phyloP scores from a whole-genome alignment of 2,888 invertebrate species.

The Arrhopalites spinosus region DNA sequence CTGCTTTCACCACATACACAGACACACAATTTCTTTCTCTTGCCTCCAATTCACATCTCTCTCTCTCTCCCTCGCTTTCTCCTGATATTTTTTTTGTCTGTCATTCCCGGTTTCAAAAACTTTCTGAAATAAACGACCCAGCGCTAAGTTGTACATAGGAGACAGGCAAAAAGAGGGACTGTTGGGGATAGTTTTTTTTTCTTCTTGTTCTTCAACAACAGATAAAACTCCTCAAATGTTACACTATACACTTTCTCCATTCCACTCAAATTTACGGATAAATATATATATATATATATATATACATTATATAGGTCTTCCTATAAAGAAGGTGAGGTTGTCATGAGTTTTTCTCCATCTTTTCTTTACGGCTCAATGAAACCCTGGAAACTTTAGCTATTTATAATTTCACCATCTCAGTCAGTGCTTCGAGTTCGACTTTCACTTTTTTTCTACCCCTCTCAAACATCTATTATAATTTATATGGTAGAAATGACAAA shows the following conservation, averaged over 20 bases:
- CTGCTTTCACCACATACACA: not conserved
- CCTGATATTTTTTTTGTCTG: not conserved
- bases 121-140: not conserved
- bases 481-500: no score
- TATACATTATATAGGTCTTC: no score
- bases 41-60: not conserved
- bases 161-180: not conserved
- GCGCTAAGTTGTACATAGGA: slow-evolving; percentile 1
- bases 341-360: no score
- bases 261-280: slow-evolving; percentile 11
- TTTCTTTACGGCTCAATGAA: no score
- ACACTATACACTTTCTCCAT: not conserved
- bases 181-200: not conserved
- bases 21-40: not conserved
- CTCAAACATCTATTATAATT: no score
- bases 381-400: no score
- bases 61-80: not conserved
- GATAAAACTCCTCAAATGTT: slow-evolving; percentile 1
- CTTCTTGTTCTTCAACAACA: not conserved
- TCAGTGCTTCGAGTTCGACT: no score
- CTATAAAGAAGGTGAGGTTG: no score
- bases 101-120: not conserved
- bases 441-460: no score
- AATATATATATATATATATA: not conserved
- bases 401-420: no score